Percentiles rank a stretch among this genome's conserved stretches.
Conservation (phyloP, 2,888 invertebrate genomes). For the Hirtodrosophila trivittata region DNA sequence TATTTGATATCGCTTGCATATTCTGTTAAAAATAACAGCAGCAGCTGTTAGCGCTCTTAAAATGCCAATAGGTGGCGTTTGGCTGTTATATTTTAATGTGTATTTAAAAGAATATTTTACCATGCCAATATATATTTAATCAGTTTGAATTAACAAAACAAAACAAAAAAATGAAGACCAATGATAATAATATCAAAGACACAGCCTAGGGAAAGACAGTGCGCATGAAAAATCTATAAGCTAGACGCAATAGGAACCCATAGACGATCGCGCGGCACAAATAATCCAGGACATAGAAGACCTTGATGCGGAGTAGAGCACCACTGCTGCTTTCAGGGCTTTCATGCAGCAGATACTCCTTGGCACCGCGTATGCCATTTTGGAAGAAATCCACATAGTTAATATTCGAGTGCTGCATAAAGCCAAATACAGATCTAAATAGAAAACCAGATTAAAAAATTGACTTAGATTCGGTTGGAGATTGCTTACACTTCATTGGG, state of each 20-base stretch:
- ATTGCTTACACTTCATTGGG: constrained; percentile 51
- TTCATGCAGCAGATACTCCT: constrained; percentile 80
- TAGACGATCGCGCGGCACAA: constrained; percentile 60
- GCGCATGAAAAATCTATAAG: constrained; percentile 41
- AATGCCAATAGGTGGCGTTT: constrained; percentile 8
- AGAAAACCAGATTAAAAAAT: background rate
- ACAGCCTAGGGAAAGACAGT: constrained; percentile 18
- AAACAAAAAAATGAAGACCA: too few relatives aligned
- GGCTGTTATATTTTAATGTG: too few relatives aligned
- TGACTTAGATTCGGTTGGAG: background rate
- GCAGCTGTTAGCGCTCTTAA: too few relatives aligned
- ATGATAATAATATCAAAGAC: constrained; percentile 18
- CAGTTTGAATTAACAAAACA: constrained; percentile 5
- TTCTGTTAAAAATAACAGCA: too few relatives aligned
- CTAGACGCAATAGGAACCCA: constrained; percentile 52
- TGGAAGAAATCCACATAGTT: constrained; percentile 75
- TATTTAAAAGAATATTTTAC: too few relatives aligned
- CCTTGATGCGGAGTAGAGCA: constrained; percentile 65
- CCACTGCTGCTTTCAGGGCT: constrained; percentile 65
- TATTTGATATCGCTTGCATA: too few relatives aligned
- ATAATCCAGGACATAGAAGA: constrained; percentile 66
- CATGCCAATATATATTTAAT: constrained; percentile 21
- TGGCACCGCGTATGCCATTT: constrained; percentile 79
- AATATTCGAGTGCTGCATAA: constrained; percentile 65
- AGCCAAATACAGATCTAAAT: constrained; percentile 59